Conservation (phyloP, 2,888 invertebrate species). For the Arrhopalites spinosus region DNA sequence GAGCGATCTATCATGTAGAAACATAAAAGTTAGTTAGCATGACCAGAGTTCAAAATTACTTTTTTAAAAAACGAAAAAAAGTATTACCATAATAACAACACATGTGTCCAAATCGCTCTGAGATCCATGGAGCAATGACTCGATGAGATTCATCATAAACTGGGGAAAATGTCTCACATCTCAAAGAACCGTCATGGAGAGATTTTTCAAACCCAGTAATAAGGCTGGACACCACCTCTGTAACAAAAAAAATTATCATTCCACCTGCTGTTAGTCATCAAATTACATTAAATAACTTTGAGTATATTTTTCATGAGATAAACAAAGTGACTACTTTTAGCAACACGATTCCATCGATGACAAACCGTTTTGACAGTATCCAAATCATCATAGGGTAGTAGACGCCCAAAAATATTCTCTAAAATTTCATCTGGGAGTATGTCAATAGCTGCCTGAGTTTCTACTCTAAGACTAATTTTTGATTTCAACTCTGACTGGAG, state of each 20-base stretch:
- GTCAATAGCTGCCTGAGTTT: conserved; percentile 34
- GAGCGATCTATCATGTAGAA: conserved; percentile 65
- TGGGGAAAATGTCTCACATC: conserved; percentile 68
- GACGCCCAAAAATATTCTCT: conserved; percentile 84
- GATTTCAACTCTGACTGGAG: not conserved
- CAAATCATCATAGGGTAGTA: conserved; percentile 89
- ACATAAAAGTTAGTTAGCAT: conserved; percentile 18
- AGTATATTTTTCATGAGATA: too few species aligned
- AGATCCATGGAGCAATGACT: conserved; percentile 74
- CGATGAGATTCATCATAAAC: conserved; percentile 38
- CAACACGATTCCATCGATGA: conserved; percentile 82
- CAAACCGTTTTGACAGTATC: conserved; percentile 84
- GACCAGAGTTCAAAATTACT: not conserved
- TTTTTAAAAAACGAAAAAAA: not conserved
- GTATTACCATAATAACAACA: conserved; percentile 71
- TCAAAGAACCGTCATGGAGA: conserved; percentile 73
- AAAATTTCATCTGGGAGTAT: conserved; percentile 91
- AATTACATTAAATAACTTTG: too few species aligned
- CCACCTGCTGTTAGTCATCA: too few species aligned
- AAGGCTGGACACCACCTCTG: conserved; percentile 79
- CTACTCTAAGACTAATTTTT: not conserved
- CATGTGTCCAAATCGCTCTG: conserved; percentile 90
- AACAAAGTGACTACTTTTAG: conserved; percentile 69
- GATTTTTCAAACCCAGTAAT: conserved; percentile 76
- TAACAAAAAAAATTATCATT: conserved; percentile 56